A percentile compares a stretch with the other conserved stretches of the same genome.
These are phyloP conservation scores for Candidula unifasciata DNA, from an alignment of 2,888 invertebrate genomes.

Conservation along the genomic window DNA sequence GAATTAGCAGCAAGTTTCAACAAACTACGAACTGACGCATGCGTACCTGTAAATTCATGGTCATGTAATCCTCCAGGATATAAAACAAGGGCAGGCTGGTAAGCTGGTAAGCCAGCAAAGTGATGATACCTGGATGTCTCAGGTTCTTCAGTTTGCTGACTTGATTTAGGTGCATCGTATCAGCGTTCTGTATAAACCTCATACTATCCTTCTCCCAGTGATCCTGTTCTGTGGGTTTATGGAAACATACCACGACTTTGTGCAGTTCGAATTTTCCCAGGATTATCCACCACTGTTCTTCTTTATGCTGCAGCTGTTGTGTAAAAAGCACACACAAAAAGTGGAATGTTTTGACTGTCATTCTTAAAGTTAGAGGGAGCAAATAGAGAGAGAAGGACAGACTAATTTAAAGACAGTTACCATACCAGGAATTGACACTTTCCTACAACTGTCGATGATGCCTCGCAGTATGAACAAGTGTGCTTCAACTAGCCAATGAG, in stretches of 20 bases:
- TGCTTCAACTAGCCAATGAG: too few species aligned
- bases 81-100: not conserved
- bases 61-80: not conserved
- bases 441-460: too few species aligned
- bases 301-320: too few species aligned
- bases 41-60: not conserved
- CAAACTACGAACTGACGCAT: too few species aligned
- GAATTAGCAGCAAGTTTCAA: too few species aligned
- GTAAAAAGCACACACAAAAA: too few species aligned
- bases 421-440: too few species aligned
- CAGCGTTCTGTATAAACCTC: not conserved
- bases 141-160: not conserved
- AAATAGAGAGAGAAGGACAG: too few species aligned
- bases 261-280: not conserved
- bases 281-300: not conserved
- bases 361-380: too few species aligned
- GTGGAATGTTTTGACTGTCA: too few species aligned
- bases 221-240: not conserved
- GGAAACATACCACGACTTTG: not conserved
- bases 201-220: not conserved
- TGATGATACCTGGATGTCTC: not conserved
- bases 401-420: too few species aligned
- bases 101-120: not conserved
- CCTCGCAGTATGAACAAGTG: too few species aligned
- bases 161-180: constrained; percentile 11